A percentile compares a stretch with the other conserved stretches of the same genome.
Evolutionary conservation across 1,140 invertebrate species (phyloP).

Genomic region (Trypoxylus dichotomus): DNA sequence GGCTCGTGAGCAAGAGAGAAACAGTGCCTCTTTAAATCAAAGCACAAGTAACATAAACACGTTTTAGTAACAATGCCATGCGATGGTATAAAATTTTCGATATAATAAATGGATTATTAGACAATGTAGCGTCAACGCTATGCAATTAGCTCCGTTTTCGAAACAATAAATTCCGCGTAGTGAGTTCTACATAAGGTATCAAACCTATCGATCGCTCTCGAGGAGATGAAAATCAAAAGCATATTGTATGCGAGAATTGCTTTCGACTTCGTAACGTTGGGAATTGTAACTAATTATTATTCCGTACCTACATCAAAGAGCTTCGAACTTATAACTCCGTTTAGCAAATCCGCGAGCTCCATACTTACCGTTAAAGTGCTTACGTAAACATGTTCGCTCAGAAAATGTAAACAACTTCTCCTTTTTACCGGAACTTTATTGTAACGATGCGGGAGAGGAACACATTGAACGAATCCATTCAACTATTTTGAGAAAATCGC

Average conservation of each 20-base stretch:
- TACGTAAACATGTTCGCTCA: constrained; percentile 10
- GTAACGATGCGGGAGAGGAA: background rate
- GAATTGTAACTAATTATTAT: constrained; percentile 14
- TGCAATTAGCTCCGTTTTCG: background rate
- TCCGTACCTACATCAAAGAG: constrained; percentile 16
- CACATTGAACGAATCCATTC: constrained; percentile 5
- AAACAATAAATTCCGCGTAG: background rate
- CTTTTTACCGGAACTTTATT: background rate
- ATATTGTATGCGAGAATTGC: background rate
- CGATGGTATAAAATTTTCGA: too few relatives aligned
- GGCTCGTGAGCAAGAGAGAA: too few relatives aligned
- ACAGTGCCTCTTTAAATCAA: too few relatives aligned
- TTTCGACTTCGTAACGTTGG: background rate
- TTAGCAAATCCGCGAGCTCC: background rate
- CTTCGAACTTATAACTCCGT: background rate
- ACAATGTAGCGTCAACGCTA: background rate
- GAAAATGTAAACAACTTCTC: background rate
- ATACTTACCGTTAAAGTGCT: background rate
- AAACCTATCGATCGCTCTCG: background rate
- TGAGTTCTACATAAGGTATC: background rate
- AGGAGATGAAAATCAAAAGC: background rate
- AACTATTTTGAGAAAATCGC: constrained; percentile 8
- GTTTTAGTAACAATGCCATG: too few relatives aligned
- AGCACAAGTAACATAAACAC: too few relatives aligned
- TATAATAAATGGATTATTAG: too few relatives aligned